phyloP scores from a whole-genome alignment of 64 coral and sea anemone species.

The Pachyseris speciosa region DNA sequence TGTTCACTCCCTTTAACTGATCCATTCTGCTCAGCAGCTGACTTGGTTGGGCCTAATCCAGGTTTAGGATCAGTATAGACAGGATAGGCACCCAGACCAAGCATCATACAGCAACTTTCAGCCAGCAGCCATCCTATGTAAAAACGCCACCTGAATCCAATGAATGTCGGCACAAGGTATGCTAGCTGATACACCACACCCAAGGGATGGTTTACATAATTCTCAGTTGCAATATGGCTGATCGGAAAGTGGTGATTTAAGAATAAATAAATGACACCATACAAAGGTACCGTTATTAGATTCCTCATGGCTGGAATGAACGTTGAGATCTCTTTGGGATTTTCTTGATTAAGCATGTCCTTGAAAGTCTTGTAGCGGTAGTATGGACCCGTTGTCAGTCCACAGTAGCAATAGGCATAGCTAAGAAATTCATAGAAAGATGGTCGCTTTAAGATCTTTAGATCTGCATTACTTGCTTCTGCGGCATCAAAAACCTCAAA shows the following conservation, averaged over 20 bases:
- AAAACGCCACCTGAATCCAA: conserved; percentile 94
- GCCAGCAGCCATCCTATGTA: conserved; percentile 98
- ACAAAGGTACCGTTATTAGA: conserved; percentile 61
- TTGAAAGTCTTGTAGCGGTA: conserved; percentile 95
- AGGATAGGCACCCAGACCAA: conserved; percentile 94
- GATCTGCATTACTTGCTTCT: conserved; percentile 21
- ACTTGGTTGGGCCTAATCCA: conserved; percentile 87
- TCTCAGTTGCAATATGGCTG: conserved; percentile 78
- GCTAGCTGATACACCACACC: conserved; percentile 76
- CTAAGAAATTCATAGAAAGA: conserved; percentile 89
- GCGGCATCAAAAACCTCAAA: conserved; percentile 97
- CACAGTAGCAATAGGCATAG: conserved; percentile 93
- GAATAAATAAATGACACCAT: conserved; percentile 65
- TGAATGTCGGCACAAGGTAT: conserved; percentile 92
- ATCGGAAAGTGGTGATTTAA: conserved; percentile 85
- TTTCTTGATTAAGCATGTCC: conserved; percentile 87
- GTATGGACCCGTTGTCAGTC: conserved; percentile 94
- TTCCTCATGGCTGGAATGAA: conserved; percentile 71
- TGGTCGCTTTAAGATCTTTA: conserved; percentile 23
- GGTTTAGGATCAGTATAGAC: conserved; percentile 81
- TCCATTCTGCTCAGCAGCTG: conserved; percentile 31
- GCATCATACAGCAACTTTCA: conserved; percentile 84
- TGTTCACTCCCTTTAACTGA: conserved; percentile 28
- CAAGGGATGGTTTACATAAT: conserved; percentile 83
- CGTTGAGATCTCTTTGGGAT: conserved; percentile 75